These are phyloP conservation scores for Galago senegalensis DNA, from an alignment of 2,797 vertebrate genomes.

Conservation along the genomic window DNA sequence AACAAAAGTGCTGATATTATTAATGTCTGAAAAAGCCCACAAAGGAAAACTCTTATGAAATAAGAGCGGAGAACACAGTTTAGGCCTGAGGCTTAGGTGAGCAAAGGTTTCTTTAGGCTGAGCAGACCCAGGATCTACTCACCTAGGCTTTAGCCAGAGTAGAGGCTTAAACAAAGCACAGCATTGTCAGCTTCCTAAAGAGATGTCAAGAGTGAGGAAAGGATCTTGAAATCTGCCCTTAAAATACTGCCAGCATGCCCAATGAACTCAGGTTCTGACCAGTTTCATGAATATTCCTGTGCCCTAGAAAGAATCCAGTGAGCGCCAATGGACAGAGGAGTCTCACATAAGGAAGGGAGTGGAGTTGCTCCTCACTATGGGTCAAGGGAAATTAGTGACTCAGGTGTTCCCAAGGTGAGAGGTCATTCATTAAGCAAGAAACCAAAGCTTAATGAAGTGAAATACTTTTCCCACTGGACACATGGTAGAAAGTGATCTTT, in stretches of 20 bases:
- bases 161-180: background rate
- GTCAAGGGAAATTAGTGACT: background rate
- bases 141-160: background rate
- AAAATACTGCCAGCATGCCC: background rate
- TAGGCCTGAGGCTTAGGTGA: constrained; percentile 58
- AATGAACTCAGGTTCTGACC: background rate
- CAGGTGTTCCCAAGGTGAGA: background rate
- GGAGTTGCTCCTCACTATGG: background rate
- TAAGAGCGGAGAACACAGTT: background rate
- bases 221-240: background rate
- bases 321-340: background rate
- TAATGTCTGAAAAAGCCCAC: constrained; percentile 23
- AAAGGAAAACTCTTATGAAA: constrained; percentile 47
- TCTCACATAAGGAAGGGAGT: background rate
- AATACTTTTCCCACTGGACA: background rate
- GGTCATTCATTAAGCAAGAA: background rate
- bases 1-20: constrained; percentile 70
- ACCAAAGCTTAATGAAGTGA: background rate
- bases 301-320: background rate
- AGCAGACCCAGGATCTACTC: background rate
- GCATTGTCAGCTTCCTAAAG: background rate
- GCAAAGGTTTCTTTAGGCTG: background rate
- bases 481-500: background rate
- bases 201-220: background rate
- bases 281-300: background rate